Evolutionary conservation across 2,113 vertebrate species (phyloP).

Genomic region (Campylomormyrus tamandua): DNA sequence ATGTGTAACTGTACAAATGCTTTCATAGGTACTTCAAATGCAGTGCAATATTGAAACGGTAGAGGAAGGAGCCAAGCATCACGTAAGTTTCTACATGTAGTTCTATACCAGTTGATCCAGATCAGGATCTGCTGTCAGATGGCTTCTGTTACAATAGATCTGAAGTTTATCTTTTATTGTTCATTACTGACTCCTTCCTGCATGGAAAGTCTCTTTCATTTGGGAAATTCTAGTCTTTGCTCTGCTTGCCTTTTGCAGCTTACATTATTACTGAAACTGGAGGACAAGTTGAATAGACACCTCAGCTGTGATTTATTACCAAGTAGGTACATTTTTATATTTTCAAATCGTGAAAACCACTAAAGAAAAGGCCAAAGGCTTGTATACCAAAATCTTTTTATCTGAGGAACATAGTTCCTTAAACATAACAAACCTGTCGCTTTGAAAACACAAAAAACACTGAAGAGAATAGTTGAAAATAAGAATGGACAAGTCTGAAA

Average conservation of each 20-base stretch:
- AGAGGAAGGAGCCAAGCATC: conserved; percentile 89
- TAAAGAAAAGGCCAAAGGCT: background rate
- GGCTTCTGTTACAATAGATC: background rate
- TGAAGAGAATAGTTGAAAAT: background rate
- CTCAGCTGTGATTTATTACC: conserved; percentile 96
- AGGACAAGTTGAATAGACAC: conserved; percentile 96
- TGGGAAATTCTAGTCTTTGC: background rate
- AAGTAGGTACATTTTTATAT: conserved; percentile 62
- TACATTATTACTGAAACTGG: conserved; percentile 91
- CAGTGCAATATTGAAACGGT: conserved; percentile 97
- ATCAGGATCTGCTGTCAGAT: background rate
- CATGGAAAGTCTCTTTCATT: background rate
- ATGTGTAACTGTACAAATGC: background rate
- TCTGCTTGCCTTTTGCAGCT: conserved; percentile 57
- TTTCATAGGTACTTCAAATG: conserved; percentile 85
- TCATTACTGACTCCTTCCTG: background rate
- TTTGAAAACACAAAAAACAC: background rate
- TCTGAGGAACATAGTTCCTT: background rate
- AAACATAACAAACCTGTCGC: background rate
- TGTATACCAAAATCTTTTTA: background rate
- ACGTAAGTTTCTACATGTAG: conserved; percentile 58
- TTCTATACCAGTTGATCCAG: background rate
- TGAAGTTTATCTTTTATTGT: background rate
- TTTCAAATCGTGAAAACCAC: background rate
- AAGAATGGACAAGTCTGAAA: background rate